These are phyloP conservation scores for Aleiodes testaceus DNA, from an alignment of 2,888 invertebrate genomes.

Conservation along the genomic window DNA sequence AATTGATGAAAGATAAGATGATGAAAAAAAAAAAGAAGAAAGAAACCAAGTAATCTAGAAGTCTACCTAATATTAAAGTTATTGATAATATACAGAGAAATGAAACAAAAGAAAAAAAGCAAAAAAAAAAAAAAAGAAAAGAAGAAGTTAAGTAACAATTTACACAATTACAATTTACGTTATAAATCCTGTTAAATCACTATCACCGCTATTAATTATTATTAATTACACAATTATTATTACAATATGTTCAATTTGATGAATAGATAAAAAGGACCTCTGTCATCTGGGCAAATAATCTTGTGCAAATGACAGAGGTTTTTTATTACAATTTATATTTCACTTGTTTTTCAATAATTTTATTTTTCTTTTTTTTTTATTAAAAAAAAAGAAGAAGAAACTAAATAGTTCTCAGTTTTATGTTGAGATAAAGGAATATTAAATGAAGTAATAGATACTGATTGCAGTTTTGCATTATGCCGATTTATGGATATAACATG, in stretches of 20 bases:
- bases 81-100: constrained; percentile 68
- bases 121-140: background rate
- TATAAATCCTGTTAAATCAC: constrained; percentile 61
- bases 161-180: constrained; percentile 60
- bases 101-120: background rate
- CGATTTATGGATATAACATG: too few relatives aligned
- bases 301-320: constrained; percentile 19
- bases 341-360: constrained; percentile 39
- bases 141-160: constrained; percentile 65
- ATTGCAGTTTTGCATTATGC: background rate
- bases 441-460: constrained; percentile 8
- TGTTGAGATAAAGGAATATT: constrained; percentile 36
- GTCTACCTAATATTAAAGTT: constrained; percentile 72
- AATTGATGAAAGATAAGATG: constrained; percentile 15
- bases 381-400: constrained; percentile 33
- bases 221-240: constrained; percentile 55
- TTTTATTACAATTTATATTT: constrained; percentile 38
- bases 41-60: constrained; percentile 65
- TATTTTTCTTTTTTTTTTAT: constrained; percentile 32
- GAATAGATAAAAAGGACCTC: constrained; percentile 44
- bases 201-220: constrained; percentile 59
- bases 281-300: constrained; percentile 44
- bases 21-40: constrained; percentile 14
- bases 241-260: constrained; percentile 48
- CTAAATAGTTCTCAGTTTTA: constrained; percentile 44